A percentile compares a stretch with the other conserved stretches of the same genome.
These are phyloP conservation scores for Mellivora capensis DNA, from an alignment of 2,113 vertebrate species.

Conservation along the genomic window DNA sequence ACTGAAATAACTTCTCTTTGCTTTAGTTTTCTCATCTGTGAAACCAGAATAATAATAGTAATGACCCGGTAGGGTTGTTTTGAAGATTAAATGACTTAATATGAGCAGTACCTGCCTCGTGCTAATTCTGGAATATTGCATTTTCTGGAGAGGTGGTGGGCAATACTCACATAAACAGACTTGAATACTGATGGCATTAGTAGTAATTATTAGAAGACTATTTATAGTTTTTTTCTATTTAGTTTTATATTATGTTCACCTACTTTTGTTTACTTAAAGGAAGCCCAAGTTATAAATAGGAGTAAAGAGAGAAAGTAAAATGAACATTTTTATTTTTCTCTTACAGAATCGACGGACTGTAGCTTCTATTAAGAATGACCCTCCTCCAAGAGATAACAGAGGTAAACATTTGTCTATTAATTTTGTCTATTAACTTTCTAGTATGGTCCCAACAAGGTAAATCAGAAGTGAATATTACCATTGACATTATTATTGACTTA, in stretches of 20 bases:
- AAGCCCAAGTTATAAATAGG: background rate
- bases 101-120: background rate
- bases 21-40: background rate
- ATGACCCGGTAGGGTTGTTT: background rate
- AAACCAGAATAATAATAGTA: slow-evolving; percentile 5
- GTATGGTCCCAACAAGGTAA: background rate
- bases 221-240: slow-evolving; percentile 14
- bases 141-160: background rate
- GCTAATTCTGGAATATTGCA: background rate
- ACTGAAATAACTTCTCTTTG: background rate
- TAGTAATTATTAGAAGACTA: background rate
- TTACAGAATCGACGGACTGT: slow-evolving; percentile 88
- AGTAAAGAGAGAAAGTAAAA: background rate
- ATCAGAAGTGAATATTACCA: background rate
- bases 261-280: slow-evolving; percentile 53
- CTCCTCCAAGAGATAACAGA: slow-evolving; percentile 91
- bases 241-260: background rate
- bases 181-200: background rate
- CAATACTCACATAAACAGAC: background rate
- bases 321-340: slow-evolving; percentile 47
- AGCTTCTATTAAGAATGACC: slow-evolving; percentile 88
- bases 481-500: slow-evolving; percentile 2
- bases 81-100: slow-evolving; percentile 1
- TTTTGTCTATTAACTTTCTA: background rate
- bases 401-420: slow-evolving; percentile 78